Evolutionary conservation across 2,113 vertebrate species (phyloP).

Genomic region (Lanius collurio): DNA sequence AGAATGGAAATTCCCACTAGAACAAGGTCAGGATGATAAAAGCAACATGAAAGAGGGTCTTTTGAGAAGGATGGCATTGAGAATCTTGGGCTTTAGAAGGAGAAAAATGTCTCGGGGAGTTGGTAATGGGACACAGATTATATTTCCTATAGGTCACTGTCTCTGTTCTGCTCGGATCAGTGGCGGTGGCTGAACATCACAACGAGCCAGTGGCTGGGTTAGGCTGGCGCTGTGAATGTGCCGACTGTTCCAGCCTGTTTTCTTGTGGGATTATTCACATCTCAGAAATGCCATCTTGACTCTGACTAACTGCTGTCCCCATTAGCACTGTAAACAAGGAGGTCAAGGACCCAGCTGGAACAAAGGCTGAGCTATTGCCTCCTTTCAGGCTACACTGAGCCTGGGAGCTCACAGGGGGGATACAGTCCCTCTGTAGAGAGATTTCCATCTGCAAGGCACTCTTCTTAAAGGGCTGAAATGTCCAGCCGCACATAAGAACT

Average conservation of each 20-base stretch:
- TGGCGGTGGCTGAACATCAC: background rate
- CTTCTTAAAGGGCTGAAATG: background rate
- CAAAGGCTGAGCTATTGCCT: conserved; percentile 55
- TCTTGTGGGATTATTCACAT: conserved; percentile 49
- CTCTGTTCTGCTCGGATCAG: background rate
- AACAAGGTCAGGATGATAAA: background rate
- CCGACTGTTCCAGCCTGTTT: conserved; percentile 44
- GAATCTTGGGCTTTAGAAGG: background rate
- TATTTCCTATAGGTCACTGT: conserved; percentile 45
- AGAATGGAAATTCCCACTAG: background rate
- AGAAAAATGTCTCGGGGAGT: background rate
- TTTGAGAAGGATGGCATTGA: conserved; percentile 31
- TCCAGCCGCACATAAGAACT: background rate
- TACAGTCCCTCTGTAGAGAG: background rate
- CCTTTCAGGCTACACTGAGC: background rate
- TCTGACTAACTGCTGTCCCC: conserved; percentile 49
- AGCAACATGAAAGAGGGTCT: background rate
- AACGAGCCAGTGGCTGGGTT: background rate
- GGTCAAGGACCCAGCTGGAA: conserved; percentile 38
- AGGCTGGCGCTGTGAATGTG: conserved; percentile 25
- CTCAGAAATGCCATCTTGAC: conserved; percentile 57
- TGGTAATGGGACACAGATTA: conserved; percentile 36
- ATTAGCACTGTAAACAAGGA: conserved; percentile 49
- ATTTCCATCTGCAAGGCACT: background rate
- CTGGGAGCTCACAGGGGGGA: background rate